Evolutionary conservation across 2,797 vertebrate genomes (phyloP).

Genomic region (Novumbra hubbsi): DNA sequence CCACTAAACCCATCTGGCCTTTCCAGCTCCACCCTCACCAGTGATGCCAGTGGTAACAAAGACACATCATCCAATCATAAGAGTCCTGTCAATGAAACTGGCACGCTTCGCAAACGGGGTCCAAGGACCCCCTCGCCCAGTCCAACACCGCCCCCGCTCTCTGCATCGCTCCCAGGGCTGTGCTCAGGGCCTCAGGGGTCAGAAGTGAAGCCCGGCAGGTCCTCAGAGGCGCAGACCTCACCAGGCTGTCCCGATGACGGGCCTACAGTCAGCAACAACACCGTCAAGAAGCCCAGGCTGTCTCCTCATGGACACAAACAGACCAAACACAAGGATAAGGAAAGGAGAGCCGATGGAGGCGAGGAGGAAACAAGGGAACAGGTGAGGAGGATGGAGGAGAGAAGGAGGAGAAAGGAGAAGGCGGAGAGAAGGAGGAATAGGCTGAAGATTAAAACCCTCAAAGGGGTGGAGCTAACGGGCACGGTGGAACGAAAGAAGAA

Average conservation of each 20-base stretch:
- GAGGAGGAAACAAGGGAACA: slow-evolving; percentile 53
- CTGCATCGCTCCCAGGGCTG: slow-evolving; percentile 25
- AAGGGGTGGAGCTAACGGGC: slow-evolving; percentile 13
- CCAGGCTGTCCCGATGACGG: slow-evolving; percentile 23
- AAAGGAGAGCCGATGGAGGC: slow-evolving; percentile 56
- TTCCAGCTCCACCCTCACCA: slow-evolving; percentile 44
- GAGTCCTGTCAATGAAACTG: slow-evolving; percentile 32
- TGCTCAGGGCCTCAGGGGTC: slow-evolving; percentile 42
- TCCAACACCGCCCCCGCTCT: slow-evolving; percentile 32
- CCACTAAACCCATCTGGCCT: slow-evolving; percentile 37
- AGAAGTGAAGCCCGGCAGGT: slow-evolving; percentile 61
- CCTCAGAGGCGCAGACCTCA: slow-evolving; percentile 40
- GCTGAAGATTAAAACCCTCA: slow-evolving; percentile 6
- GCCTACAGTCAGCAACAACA: slow-evolving; percentile 20
- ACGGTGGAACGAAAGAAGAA: slow-evolving; percentile 57
- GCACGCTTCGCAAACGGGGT: slow-evolving; percentile 22
- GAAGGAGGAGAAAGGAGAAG: slow-evolving; percentile 63
- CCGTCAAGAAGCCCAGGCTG: slow-evolving; percentile 45
- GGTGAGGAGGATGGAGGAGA: slow-evolving; percentile 50
- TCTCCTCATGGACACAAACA: slow-evolving; percentile 58
- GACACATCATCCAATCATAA: slow-evolving; percentile 36
- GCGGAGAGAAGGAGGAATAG: slow-evolving; percentile 43
- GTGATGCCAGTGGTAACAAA: slow-evolving; percentile 37
- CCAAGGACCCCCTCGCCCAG: slow-evolving; percentile 47
- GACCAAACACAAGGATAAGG: slow-evolving; percentile 50